Evolutionary conservation across 2,797 vertebrate species (phyloP), one percentile per base, ranked within the genome.

Genomic region (Alosa sapidissima): DNA sequence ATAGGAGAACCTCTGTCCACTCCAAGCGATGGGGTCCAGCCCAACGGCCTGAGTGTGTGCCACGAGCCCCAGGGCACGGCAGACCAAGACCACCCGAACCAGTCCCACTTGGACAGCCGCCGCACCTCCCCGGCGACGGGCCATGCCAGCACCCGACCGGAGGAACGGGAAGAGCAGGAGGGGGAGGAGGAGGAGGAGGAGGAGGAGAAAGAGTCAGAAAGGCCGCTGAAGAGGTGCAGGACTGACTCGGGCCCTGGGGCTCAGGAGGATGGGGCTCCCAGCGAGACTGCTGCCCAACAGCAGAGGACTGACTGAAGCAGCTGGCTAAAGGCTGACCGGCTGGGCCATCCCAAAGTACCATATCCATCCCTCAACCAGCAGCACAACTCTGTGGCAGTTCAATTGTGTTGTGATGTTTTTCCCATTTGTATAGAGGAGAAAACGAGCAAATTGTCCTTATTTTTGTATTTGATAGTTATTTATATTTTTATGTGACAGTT

Each of bases 151-250:
- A 62, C 84, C 58, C 65, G 81, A 84, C n/a, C 16, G 9, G 84
- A 0, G 81, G 87, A 45, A 85, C 41, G 81, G 36, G 72, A 45
- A 84, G 81, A 48, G 33, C 24, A 41, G 65, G 28, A 72, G 24
- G 28, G 36, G 1, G 65, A 72, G 3, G 33, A 72, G 11, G 49
- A 85, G 82, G 93, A 95, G 81, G 87, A 90, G 4, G 33, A 41
- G 65, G 65, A 33, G 3, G 7, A 78, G 72, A 41, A 78, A 47
- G 95, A 96, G 83, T 93, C 84, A 0, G 98, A 98, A 86, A 95
- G 94, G 83, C 94, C 95, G n/a, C 90, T 95, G 60, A 99, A 99
- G 90, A 96, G 96, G 60, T 95, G 95, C 85, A 94, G 97, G 90
- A 92, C 95, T 0, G 97, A 97, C 92, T 95, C 96, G 0, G 95